These are phyloP conservation scores for Drosophila pseudotakahashii DNA, from an alignment of 2,888 invertebrate genomes.

Conservation along the genomic window DNA sequence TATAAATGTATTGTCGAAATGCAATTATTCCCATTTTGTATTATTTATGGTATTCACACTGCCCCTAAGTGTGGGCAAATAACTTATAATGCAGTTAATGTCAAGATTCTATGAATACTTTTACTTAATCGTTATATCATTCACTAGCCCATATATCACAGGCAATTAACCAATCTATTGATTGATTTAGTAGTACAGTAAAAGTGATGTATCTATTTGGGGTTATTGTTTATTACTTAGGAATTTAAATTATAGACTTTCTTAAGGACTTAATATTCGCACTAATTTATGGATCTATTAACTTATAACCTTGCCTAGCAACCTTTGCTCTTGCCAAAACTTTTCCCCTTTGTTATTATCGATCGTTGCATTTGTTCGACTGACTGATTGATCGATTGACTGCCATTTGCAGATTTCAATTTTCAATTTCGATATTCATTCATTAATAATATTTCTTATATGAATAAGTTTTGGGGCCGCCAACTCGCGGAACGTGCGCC, in stretches of 20 bases:
- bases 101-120: conserved; percentile 4
- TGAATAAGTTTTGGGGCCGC: conserved; percentile 2
- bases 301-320: too few relatives aligned
- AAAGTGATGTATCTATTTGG: not conserved
- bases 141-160: not conserved
- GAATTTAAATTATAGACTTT: conserved; percentile 2
- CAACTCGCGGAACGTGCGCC: conserved; percentile 12
- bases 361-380: conserved; percentile 9
- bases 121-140: conserved; percentile 1
- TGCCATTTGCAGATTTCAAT: conserved; percentile 12
- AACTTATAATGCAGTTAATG: conserved; percentile 1
- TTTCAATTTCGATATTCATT: conserved; percentile 20
- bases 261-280: too few relatives aligned
- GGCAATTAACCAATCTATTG: not conserved
- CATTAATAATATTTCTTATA: conserved; percentile 15
- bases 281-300: not conserved
- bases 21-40: not conserved
- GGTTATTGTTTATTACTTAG: not conserved
- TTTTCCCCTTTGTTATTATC: not conserved
- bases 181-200: not conserved
- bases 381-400: conserved; percentile 21
- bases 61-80: not conserved
- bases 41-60: not conserved
- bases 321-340: not conserved
- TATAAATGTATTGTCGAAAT: not conserved